phyloP scores from a whole-genome alignment of 2,888 invertebrate species.

The Thumatha senex region DNA sequence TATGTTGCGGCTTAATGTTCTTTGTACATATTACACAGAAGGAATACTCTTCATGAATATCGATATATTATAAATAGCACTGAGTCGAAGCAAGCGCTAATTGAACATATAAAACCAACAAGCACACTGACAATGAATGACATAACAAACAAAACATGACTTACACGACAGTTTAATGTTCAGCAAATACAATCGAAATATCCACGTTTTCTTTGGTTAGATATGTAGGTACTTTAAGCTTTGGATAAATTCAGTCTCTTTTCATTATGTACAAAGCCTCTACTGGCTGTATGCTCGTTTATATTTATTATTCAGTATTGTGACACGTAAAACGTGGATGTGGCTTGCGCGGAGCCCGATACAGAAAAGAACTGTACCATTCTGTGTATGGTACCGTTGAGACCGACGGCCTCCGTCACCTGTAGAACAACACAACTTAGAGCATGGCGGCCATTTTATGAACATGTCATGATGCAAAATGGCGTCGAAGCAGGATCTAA shows the following conservation, averaged over 20 bases:
- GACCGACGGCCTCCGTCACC: conserved; percentile 85
- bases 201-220: conserved; percentile 77
- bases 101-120: conserved; percentile 63
- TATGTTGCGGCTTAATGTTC: conserved; percentile 17
- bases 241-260: conserved; percentile 80
- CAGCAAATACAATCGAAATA: conserved; percentile 72
- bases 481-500: conserved; percentile 33
- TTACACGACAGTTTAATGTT: conserved; percentile 78
- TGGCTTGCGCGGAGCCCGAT: conserved; percentile 84
- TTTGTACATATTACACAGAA: conserved; percentile 13
- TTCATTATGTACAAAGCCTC: conserved; percentile 77
- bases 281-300: conserved; percentile 56
- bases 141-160: conserved; percentile 82
- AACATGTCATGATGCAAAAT: conserved; percentile 38
- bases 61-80: conserved; percentile 33
- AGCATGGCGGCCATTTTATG: conserved; percentile 67
- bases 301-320: conserved; percentile 76
- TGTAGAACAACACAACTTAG: conserved; percentile 82
- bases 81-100: conserved; percentile 75
- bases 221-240: conserved; percentile 51
- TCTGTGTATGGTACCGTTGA: conserved; percentile 85
- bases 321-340: conserved; percentile 86
- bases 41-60: conserved; percentile 22
- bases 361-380: conserved; percentile 86
- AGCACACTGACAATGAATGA: conserved; percentile 82